Evolutionary conservation across 2,888 invertebrate genomes (phyloP), one percentile per base, ranked within the genome.

Genomic region (Caenorhabditis sp.): DNA sequence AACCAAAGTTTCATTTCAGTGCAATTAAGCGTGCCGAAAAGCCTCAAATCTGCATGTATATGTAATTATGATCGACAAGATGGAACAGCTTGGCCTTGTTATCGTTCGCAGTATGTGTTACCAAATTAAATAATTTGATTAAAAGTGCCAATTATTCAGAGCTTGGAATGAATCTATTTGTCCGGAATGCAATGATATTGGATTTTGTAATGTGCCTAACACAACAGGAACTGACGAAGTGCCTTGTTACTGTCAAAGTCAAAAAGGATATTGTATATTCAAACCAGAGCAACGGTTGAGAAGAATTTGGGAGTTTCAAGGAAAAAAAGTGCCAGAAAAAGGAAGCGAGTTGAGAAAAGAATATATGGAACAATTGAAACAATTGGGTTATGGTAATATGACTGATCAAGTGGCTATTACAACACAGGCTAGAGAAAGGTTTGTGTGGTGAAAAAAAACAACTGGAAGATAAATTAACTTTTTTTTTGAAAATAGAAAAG

Each of bases 391-490:
- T 58, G 86, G 82, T 56, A 86, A 86, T 64, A 84, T 86, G 84
- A 86, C 85, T 1, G 83, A 83, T 71, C 82, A 84, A 67, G 87
- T 87, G 17, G 86, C 87, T 7, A 87, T 87, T 60, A 87, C 86
- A 4, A 87, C 86, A 0, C 84, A 84, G 53, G 84, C 86, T 0
- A 83, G 81, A 49, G 86, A 86, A 75, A 86, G 84, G 85, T 84
- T 26, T 62, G 77, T 61, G 12, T 4, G 10, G 14, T 43, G 10
- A 31, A 31, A 31, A 31, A 25, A 12, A 25, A 25, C 21, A 23
- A 4, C 21, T 8, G 53, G 38, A n/a, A n/a, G n/a, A n/a, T n/a
- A n/a, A n/a, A n/a, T 14, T 5, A 23, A 20, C 4, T 27, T n/a
- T n/a, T n/a, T n/a, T n/a, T n/a, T n/a, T n/a, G n/a, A n/a, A n/a